Conservation (phyloP, 2,888 invertebrate genomes). For the Harpalus rufipes region DNA sequence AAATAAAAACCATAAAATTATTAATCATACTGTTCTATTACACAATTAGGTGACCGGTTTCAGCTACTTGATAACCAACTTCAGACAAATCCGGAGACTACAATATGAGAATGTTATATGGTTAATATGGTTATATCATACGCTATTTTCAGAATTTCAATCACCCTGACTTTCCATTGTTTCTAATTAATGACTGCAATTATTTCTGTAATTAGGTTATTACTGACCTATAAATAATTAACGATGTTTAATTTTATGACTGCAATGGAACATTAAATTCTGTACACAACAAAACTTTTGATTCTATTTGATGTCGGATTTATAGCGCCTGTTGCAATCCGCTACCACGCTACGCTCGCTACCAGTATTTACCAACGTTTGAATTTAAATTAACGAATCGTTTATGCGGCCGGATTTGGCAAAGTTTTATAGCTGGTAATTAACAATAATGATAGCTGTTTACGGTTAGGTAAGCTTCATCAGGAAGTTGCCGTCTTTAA, state of each 20-base stretch:
- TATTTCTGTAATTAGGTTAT: background rate
- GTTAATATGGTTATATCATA: too few species aligned
- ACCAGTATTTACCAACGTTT: slow-evolving; percentile 32
- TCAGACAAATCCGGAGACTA: too few species aligned
- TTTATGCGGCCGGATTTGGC: slow-evolving; percentile 50
- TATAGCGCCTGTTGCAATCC: slow-evolving; percentile 24
- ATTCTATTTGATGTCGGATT: slow-evolving; percentile 3
- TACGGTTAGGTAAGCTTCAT: slow-evolving; percentile 29
- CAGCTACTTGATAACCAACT: too few species aligned
- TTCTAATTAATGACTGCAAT: background rate
- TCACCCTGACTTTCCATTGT: background rate
- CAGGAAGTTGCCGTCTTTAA: slow-evolving; percentile 43
- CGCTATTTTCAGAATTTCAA: too few species aligned
- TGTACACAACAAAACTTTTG: background rate
- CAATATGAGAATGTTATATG: too few species aligned
- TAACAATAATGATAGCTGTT: slow-evolving; percentile 41
- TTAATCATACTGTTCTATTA: too few species aligned
- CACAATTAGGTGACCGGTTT: too few species aligned
- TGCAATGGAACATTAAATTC: background rate
- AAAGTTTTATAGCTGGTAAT: slow-evolving; percentile 48
- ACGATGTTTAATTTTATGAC: background rate
- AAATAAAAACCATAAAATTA: too few species aligned
- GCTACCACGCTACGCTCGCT: background rate
- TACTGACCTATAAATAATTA: background rate
- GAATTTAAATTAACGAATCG: slow-evolving; percentile 16